phyloP scores from a whole-genome alignment of 2,797 vertebrate genomes.

The Anguilla anguilla region DNA sequence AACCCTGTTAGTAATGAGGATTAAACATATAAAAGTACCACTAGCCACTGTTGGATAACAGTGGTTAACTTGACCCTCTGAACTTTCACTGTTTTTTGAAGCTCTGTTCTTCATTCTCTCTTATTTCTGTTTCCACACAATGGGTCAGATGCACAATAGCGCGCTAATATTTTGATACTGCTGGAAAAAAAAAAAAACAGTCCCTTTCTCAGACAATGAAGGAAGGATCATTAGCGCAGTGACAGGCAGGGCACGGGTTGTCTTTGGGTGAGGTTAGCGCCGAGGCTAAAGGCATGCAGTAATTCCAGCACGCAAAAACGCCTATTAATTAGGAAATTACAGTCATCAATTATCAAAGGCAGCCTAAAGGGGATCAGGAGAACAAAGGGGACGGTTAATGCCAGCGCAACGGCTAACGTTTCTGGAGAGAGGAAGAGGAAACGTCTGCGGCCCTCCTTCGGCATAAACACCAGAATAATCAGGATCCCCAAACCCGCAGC shows the following conservation, averaged over 20 bases:
- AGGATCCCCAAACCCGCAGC: not conserved
- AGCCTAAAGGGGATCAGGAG: not conserved
- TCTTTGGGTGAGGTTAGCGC: not conserved
- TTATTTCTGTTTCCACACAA: not conserved
- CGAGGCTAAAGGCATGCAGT: not conserved
- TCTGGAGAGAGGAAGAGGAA: constrained; percentile 11
- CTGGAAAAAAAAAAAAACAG: not conserved
- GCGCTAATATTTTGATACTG: not conserved
- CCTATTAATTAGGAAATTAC: constrained; percentile 14
- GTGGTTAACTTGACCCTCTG: not conserved
- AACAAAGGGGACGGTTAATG: constrained; percentile 6
- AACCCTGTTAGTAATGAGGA: not conserved
- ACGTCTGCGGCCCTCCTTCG: constrained; percentile 2
- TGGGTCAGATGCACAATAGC: not conserved
- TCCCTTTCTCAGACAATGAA: not conserved
- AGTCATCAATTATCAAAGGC: constrained; percentile 19
- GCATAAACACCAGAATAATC: constrained; percentile 29
- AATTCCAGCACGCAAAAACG: not conserved
- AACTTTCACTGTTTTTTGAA: not conserved
- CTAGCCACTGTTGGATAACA: not conserved
- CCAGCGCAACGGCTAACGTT: not conserved
- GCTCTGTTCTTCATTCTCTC: not conserved
- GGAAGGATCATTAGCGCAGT: not conserved
- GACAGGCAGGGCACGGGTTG: not conserved
- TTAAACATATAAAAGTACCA: not conserved